Evolutionary conservation across 2,888 invertebrate species (phyloP), one percentile per base, ranked within the genome.

Genomic region (Boloria selene): DNA sequence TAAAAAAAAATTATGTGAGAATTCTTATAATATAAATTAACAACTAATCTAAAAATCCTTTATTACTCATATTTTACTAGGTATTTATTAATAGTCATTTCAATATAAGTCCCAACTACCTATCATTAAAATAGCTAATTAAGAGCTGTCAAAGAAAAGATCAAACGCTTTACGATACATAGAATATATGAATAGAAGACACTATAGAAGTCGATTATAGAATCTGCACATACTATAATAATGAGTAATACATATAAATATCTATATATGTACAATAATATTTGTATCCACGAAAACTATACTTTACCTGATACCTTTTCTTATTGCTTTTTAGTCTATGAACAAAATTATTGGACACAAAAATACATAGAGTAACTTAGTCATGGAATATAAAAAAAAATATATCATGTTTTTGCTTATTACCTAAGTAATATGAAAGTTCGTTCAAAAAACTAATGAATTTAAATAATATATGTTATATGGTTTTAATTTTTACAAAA

Each of bases 101-200:
- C 7, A 31, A 7, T 31, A 31, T 31, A 7, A 31, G 31, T 31
- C 7, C 31, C 31, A n/a, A 68, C 50, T 68, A 59, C 65, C 60
- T 66, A 65, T 16, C 38, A 45, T 38, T 56, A 45, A 61, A 47
- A 55, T 63, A 55, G 59, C 56, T 44, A 52, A 26, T 58, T 59
- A 62, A 59, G 44, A 13, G 51, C 44, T 52, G 22, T 52, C 51
- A 67, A 65, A 53, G 56, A 68, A 67, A 67, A 68, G 65, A 68
- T 62, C 62, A 45, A 51, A 68, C 70, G 70, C 70, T 70, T 70
- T 70, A 70, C 45, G 58, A 59, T 59, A 59, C 51, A 59, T 64
- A 64, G 64, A 56, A 14, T 51, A 38, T 64, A 38, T 51, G 44
- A 64, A 52, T 50, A 58, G 45, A 52, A 58, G 45, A 58, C 59